These are phyloP conservation scores for Allochrocebus solatus DNA, from an alignment of 2,797 vertebrate species.

Conservation along the genomic window DNA sequence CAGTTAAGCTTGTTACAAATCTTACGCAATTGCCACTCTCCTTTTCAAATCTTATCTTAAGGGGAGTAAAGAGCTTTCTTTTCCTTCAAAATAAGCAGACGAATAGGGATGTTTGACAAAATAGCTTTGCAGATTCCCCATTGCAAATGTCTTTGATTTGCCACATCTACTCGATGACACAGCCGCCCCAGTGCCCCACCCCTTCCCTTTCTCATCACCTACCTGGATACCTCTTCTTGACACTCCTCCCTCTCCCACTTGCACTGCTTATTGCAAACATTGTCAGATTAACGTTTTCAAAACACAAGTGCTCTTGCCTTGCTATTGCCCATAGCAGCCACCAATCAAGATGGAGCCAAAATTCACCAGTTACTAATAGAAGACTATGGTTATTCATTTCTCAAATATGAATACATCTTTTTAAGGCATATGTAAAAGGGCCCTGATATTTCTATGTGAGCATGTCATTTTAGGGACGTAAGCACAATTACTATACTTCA, in stretches of 20 bases:
- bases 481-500: neutral
- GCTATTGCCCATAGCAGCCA: neutral
- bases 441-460: neutral
- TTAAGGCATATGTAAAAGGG: neutral
- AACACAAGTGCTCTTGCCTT: neutral
- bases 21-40: neutral
- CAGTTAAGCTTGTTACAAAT: neutral
- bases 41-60: conserved; percentile 40
- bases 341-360: neutral
- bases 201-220: neutral
- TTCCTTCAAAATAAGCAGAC: neutral
- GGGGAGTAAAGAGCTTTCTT: neutral
- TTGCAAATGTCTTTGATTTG: neutral
- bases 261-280: neutral
- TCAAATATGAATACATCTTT: neutral
- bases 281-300: neutral
- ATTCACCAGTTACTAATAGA: neutral
- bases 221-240: neutral
- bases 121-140: neutral
- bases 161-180: neutral
- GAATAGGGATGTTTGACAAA: neutral
- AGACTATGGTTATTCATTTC: neutral
- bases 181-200: neutral
- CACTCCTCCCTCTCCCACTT: neutral
- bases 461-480: neutral